Evolutionary conservation across 2,888 invertebrate species (phyloP).

Genomic region (Polymixis flavicincta): DNA sequence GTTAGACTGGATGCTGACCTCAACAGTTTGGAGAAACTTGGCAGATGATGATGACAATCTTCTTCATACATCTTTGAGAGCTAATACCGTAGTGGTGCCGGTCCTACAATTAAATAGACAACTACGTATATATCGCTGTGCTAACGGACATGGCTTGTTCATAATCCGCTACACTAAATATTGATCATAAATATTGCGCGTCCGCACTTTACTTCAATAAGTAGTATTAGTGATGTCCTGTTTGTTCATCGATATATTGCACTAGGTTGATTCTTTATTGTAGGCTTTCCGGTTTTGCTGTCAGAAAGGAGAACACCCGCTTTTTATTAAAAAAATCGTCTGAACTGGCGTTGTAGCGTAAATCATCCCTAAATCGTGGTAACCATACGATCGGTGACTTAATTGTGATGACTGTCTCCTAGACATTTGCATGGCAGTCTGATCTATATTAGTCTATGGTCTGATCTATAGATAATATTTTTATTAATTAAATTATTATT

Average conservation of each 20-base stretch:
- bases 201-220: slow-evolving; percentile 39
- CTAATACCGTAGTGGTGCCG: background rate
- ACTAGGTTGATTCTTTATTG: slow-evolving; percentile 5
- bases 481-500: too few relatives aligned
- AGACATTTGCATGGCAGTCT: background rate
- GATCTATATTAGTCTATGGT: too few relatives aligned
- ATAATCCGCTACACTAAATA: slow-evolving; percentile 49
- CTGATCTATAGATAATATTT: too few relatives aligned
- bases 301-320: background rate
- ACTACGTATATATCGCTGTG: slow-evolving; percentile 42
- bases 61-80: background rate
- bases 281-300: slow-evolving; percentile 14
- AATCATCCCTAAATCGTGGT: background rate
- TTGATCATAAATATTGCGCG: slow-evolving; percentile 50
- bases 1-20: too few relatives aligned
- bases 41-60: too few relatives aligned
- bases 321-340: background rate
- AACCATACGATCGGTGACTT: background rate
- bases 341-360: background rate
- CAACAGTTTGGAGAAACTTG: too few relatives aligned
- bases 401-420: background rate
- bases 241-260: slow-evolving; percentile 39
- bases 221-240: slow-evolving; percentile 39
- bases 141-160: slow-evolving; percentile 45
- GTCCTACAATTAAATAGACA: slow-evolving; percentile 23